Evolutionary conservation across 2,113 vertebrate genomes (phyloP).

Genomic region (Silurus meridionalis): DNA sequence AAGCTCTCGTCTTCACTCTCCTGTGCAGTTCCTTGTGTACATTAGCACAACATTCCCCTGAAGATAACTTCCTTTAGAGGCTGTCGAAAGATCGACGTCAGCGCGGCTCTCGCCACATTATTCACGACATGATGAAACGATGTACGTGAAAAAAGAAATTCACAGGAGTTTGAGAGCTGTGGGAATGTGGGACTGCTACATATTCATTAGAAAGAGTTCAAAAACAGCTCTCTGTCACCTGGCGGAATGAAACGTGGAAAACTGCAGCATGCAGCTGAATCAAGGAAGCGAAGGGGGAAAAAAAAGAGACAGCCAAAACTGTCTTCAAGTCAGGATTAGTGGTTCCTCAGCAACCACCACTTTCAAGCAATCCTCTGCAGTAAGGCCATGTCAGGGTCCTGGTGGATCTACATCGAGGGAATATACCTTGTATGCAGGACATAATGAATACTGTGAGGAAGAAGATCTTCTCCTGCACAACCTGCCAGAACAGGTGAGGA

Average conservation of each 20-base stretch:
- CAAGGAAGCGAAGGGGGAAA: neutral
- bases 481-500: neutral
- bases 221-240: constrained; percentile 9
- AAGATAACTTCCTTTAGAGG: neutral
- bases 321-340: neutral
- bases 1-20: constrained; percentile 1
- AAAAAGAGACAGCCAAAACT: neutral
- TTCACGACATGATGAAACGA: constrained; percentile 40
- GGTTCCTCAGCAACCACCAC: neutral
- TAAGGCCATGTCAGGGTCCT: neutral
- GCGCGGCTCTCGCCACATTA: neutral
- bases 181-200: constrained; percentile 21
- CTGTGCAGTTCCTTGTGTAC: neutral
- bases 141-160: constrained; percentile 15
- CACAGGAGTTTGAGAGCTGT: constrained; percentile 21
- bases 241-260: neutral
- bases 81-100: neutral
- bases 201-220: constrained; percentile 26
- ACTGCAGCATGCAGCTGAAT: neutral
- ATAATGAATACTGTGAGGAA: neutral
- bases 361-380: too few relatives aligned
- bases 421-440: neutral
- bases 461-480: neutral
- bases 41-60: constrained; percentile 16
- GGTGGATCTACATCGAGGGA: neutral